Evolutionary conservation across 2,797 vertebrate genomes (phyloP), one percentile per base, ranked within the genome.

Genomic region (Oceanodroma leucorhoa): DNA sequence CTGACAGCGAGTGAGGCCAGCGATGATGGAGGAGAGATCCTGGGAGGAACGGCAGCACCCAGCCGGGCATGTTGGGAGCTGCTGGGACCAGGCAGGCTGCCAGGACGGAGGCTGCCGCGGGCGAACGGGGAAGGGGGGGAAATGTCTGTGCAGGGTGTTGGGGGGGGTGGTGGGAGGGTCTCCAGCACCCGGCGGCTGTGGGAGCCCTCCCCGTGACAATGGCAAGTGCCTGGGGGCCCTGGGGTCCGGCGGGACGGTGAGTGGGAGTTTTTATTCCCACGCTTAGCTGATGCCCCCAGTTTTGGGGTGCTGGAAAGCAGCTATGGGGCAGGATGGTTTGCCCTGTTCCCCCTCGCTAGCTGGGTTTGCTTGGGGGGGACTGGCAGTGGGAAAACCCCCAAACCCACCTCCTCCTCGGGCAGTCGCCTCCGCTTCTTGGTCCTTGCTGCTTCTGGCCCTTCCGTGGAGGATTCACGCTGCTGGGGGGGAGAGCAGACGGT

Each of bases 61-160:
- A 2, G 55, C 73, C 0, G 3, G 92, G 57, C 24, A 0, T 84
- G 84, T 24, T 67, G 82, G 92, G 94, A 94, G 69, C 85, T 83
- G 85, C 87, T 79, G 83, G 72, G 87, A 46, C 29, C 67, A 53
- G 91, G 87, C 89, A 71, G 70, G 91, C 62, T 81, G 92, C 92
- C 92, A 81, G 90, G 38, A 65, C 5, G 8, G 87, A 85, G 53
- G 19, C 50, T 81, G 85, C 88, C 0, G 2, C 14, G 3, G 78
- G 92, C 41, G 61, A 2, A 38, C 0, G 0, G 38, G 5, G 12
- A 2, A 57, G 15, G 46, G 38, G 62, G 66, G 16, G 19, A 45
- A 71, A 34, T 55, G 81, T 66, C 83, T 84, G 48, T 62, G 66
- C 36, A 24, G 66, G 53, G 58, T 2, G 19, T 46, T 55, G 54